Conservation (phyloP, 1,140 invertebrate species). For the Cotesia vestalis region DNA sequence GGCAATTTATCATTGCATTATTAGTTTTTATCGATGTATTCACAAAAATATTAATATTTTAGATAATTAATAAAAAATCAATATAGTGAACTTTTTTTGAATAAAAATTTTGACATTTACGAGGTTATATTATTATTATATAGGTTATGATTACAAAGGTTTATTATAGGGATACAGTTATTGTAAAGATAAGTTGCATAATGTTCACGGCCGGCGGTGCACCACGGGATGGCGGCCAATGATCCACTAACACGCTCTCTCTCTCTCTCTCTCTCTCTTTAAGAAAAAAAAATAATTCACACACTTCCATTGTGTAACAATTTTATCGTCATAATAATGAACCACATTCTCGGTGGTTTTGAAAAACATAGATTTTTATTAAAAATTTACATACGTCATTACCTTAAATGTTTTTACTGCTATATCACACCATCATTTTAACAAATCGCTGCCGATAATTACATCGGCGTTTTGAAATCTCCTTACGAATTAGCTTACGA, state of each 20-base stretch:
- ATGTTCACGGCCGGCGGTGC: constrained; percentile 30
- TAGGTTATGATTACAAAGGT: constrained; percentile 57
- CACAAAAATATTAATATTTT: not conserved
- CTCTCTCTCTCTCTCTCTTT: not conserved
- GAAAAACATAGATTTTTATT: not conserved
- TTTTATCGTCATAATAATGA: constrained; percentile 40
- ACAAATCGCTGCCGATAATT: constrained; percentile 19
- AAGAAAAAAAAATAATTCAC: constrained; percentile 1
- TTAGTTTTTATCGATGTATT: not conserved
- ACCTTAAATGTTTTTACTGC: constrained; percentile 9
- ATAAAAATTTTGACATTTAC: constrained; percentile 51
- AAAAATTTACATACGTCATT: constrained; percentile 17
- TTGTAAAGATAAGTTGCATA: constrained; percentile 43
- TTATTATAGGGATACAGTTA: constrained; percentile 30
- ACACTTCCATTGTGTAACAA: not conserved
- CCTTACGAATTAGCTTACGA: constrained; percentile 23
- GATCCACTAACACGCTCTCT: not conserved
- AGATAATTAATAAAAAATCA: not conserved
- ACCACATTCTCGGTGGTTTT: constrained; percentile 49
- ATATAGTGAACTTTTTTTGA: not conserved
- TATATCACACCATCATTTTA: constrained; percentile 17
- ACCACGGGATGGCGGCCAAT: constrained; percentile 14
- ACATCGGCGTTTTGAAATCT: not conserved
- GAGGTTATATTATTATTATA: constrained; percentile 62
- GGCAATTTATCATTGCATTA: not conserved